Evolutionary conservation across 1,140 invertebrate species (phyloP).

Genomic region (Drosophila bifasciata): DNA sequence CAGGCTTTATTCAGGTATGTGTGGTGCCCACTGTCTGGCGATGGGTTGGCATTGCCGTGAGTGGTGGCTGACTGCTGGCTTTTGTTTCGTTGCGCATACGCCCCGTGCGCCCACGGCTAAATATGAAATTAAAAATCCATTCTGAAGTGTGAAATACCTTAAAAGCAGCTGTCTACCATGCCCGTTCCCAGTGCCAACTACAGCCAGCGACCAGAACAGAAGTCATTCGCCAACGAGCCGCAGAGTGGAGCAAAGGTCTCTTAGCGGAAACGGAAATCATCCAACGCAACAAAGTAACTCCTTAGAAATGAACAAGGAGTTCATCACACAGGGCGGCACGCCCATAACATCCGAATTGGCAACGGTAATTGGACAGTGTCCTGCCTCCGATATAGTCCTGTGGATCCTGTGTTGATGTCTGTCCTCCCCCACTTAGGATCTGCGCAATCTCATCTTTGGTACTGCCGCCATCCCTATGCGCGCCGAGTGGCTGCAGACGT

Average conservation of each 20-base stretch:
- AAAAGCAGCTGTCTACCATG: conserved; percentile 50
- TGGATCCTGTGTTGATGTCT: neutral
- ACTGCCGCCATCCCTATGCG: conserved; percentile 86
- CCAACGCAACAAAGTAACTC: conserved; percentile 9
- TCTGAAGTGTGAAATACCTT: conserved; percentile 77
- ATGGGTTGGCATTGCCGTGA: conserved; percentile 22
- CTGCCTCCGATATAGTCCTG: neutral
- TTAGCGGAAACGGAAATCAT: conserved; percentile 68
- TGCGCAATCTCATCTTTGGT: conserved; percentile 86
- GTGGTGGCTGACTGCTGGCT: conserved; percentile 23
- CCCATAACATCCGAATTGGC: conserved; percentile 88
- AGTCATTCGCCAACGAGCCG: conserved; percentile 72
- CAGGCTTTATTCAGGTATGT: neutral
- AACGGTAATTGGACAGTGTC: conserved; percentile 84
- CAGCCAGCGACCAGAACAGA: conserved; percentile 21
- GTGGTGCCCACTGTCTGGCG: conserved; percentile 29
- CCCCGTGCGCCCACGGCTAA: conserved; percentile 60
- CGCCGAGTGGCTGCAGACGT: conserved; percentile 87
- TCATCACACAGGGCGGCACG: conserved; percentile 85
- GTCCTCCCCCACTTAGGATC: conserved; percentile 75
- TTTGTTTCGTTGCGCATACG: conserved; percentile 49
- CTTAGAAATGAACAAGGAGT: conserved; percentile 73
- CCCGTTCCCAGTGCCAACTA: conserved; percentile 30
- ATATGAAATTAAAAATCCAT: conserved; percentile 83
- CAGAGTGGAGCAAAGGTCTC: conserved; percentile 66